These are phyloP conservation scores for Zaprionus vittiger DNA, from an alignment of 1,140 invertebrate genomes.

Conservation along the genomic window DNA sequence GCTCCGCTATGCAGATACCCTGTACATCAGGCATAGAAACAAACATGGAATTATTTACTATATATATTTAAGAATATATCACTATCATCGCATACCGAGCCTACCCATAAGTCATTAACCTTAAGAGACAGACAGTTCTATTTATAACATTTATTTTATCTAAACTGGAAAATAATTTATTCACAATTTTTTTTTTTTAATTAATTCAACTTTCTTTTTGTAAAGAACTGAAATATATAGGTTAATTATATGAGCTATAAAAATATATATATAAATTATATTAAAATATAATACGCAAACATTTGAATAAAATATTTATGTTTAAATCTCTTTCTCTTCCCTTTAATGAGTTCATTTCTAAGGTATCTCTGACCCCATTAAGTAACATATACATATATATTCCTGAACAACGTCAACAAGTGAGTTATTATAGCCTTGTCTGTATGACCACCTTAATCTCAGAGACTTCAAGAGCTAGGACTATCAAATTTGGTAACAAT, in stretches of 20 bases:
- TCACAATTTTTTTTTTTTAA: background rate
- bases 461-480: too few species aligned
- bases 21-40: background rate
- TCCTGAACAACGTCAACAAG: too few species aligned
- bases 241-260: conserved; percentile 1
- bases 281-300: background rate
- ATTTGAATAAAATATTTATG: background rate
- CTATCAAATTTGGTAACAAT: too few species aligned
- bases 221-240: background rate
- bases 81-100: background rate
- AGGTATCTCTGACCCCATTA: background rate
- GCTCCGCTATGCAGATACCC: conserved; percentile 27
- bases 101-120: background rate
- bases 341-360: background rate
- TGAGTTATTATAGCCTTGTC: too few species aligned
- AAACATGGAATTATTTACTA: background rate
- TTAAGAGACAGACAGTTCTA: background rate
- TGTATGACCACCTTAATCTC: too few species aligned
- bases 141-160: background rate
- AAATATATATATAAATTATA: background rate
- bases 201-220: background rate
- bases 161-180: conserved; percentile 2
- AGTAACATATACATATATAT: too few species aligned
- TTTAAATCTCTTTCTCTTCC: background rate
- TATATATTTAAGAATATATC: too few species aligned